Conservation (phyloP, 2,113 vertebrate genomes). For the Fukomys damarensis region DNA sequence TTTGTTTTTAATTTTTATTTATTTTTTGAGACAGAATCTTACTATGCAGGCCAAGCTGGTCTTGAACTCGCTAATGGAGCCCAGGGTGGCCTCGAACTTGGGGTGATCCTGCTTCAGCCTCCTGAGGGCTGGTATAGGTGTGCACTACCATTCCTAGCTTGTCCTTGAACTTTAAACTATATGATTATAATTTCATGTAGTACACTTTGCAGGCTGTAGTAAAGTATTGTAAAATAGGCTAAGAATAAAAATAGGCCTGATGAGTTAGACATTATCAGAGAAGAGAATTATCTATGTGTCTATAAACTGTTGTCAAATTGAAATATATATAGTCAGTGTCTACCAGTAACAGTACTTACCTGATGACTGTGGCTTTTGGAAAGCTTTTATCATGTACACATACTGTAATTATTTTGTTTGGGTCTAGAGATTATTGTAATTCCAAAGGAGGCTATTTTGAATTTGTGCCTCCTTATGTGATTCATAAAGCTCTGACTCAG, state of each 20-base stretch:
- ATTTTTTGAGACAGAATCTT: background rate
- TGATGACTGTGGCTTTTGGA: background rate
- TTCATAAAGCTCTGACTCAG: background rate
- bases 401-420: background rate
- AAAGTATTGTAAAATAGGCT: background rate
- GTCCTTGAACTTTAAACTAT: constrained; percentile 47
- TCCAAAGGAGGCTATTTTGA: constrained; percentile 2
- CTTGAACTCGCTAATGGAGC: background rate
- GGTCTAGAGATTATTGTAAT: constrained; percentile 27
- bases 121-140: background rate
- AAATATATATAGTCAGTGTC: background rate
- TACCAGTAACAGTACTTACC: background rate
- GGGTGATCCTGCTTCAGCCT: background rate
- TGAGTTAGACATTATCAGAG: background rate
- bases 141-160: no score
- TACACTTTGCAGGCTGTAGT: background rate
- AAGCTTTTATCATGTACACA: background rate
- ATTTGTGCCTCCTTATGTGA: background rate
- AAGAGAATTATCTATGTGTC: background rate
- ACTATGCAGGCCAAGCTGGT: background rate
- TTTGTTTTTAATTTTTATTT: background rate
- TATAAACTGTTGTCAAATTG: background rate
- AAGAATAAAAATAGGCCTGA: background rate
- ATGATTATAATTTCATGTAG: background rate
- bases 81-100: background rate